Evolutionary conservation across 2,113 vertebrate species (phyloP), one percentile per base, ranked within the genome.

Genomic region (Microtus oregoni): DNA sequence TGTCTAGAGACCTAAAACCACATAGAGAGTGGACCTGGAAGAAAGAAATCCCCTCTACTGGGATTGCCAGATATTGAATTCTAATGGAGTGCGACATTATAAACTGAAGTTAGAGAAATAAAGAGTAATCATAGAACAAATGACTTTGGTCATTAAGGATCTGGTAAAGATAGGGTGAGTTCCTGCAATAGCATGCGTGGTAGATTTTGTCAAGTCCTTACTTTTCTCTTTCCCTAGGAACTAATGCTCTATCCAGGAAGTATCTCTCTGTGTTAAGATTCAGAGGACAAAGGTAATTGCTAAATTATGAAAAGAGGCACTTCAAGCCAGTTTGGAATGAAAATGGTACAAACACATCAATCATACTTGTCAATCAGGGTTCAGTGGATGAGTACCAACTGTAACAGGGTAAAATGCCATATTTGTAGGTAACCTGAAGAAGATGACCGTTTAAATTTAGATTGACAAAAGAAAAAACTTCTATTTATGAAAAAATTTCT

Each of bases 381-480:
- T 87, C 95, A 91, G 35, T 35, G 70, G 91, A 94, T 96, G 85
- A 95, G 91, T 94, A 81, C 61, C 73, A 79, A 61, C 7, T 2
- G 28, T 91, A 86, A 38, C 55, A 94, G 78, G 47, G 78, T 92
- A 88, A 97, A 97, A 77, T 88, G 87, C 83, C 78, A 55, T 63
- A 14, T 91, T 93, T 95, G 58, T 79, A 92, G 89, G 73, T 97
- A 87, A 97, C 63, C 13, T 96, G 89, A 96, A 79, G 75, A 92
- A 91, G 20, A 92, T 70, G 72, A 65, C 44, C 90, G 89, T 94
- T 93, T 88, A 94, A 95, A 92, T 94, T 96, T 83, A 96, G 83
- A 96, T 50, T 92, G 89, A 79, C 89, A 91, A 90, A 94, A 94
- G 41, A 77, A 58, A 76, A 76, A 95, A 44, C 70, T 95, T 95